Evolutionary conservation across 1,140 invertebrate genomes (phyloP), one percentile per base, ranked within the genome.

Genomic region (Aphelenchoides fujianensis): DNA sequence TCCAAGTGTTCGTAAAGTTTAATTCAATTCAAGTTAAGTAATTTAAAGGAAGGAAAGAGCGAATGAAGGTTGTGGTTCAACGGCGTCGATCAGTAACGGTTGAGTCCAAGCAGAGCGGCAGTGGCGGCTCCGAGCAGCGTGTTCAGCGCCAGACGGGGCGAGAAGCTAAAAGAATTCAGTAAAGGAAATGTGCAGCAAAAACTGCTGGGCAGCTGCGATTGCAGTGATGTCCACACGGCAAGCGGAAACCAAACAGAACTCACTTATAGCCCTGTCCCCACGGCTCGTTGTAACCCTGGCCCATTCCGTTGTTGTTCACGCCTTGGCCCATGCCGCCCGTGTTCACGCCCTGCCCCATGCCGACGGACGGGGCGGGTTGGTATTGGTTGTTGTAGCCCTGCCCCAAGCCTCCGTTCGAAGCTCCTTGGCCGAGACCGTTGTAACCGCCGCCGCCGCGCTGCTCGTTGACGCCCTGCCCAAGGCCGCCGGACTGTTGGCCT

Each of bases 31-130:
- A n/a, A 41, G n/a, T 3, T 35, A 70, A 41, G 16, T 19, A 71
- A n/a, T 57, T 34, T 71, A n/a, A 2, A 23, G 3, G 7, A 71
- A 31, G n/a, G n/a, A 37, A 28, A n/a, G 27, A 3, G 19, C 16
- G 34, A 61, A 30, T 23, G 31, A 36, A 41, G 41, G n/a, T 41
- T 74, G 54, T 19, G 32, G 31, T 27, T 62, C 55, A n/a, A 35
- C 9, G 7, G 7, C 57, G 9, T 19, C 53, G 19, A 7, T 9
- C 9, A 32, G 16, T 3, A 70, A 31, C 3, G 19, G 28, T 37
- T 70, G 3, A n/a, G 71, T 19, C 3, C 64, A 5, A 69, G 19
- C 19, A 12, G 23, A 48, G 41, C 41, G 41, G 41, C 41, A 23
- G 41, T n/a, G n/a, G n/a, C 41, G 23, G 12, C 41, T 23, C 12